Evolutionary conservation across 2,113 vertebrate genomes (phyloP).

Genomic region (Sardina pilchardus): DNA sequence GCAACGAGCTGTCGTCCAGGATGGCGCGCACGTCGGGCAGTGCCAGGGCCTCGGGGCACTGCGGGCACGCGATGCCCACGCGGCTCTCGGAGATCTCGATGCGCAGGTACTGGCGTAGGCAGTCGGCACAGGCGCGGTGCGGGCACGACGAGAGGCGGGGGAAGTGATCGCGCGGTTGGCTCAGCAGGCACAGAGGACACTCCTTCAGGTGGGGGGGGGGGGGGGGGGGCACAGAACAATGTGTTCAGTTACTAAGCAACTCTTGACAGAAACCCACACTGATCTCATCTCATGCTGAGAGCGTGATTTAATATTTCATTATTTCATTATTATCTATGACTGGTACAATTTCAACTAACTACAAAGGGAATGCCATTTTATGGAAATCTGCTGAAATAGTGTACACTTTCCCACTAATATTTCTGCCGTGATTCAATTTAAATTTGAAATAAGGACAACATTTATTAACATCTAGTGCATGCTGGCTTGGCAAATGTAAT

Average conservation of each 20-base stretch:
- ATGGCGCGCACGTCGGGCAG: constrained; percentile 72
- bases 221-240: constrained; percentile 3
- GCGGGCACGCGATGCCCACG: constrained; percentile 77
- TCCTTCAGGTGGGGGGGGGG: constrained; percentile 71
- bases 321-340: background rate
- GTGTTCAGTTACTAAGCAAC: background rate
- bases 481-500: too few species aligned
- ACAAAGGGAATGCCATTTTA: background rate
- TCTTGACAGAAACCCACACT: background rate
- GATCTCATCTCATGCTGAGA: background rate
- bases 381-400: background rate
- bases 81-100: constrained; percentile 80
- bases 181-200: constrained; percentile 83
- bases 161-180: constrained; percentile 78
- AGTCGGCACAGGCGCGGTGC: constrained; percentile 76
- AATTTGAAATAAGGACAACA: too few species aligned
- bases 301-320: background rate
- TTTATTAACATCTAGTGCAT: background rate
- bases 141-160: constrained; percentile 74
- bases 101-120: constrained; percentile 78
- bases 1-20: constrained; percentile 72
- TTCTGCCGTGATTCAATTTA: too few species aligned
- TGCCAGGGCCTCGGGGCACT: constrained; percentile 73
- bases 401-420: too few species aligned
- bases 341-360: background rate